Evolutionary conservation across 2,888 invertebrate genomes (phyloP), one percentile per base, ranked within the genome.

Genomic region (Buathra laborator): DNA sequence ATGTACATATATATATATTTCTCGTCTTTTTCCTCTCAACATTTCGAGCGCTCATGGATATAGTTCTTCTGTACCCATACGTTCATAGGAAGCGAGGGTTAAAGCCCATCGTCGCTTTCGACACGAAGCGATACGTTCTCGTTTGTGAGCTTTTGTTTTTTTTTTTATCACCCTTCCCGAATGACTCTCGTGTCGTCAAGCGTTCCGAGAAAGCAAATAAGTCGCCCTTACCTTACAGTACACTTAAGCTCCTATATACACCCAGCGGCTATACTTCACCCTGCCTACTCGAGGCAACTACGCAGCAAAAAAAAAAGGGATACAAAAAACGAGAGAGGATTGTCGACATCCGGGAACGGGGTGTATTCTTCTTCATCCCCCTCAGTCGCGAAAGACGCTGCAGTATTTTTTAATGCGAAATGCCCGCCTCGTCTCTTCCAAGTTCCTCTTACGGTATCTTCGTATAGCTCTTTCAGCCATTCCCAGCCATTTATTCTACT

Each of bases 401-500:
- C 64, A 72, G 29, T 72, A 56, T 77, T 77, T 80, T 79, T 72
- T 77, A 53, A 71, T 59, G 76, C 51, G 66, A 66, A 76, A 19
- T 37, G 37, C n/a, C 66, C 64, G 51, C 9, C 43, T 53, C 19
- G 24, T 9, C 76, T 46, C 59, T 32, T 16, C n/a, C 46, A n/a
- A 19, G 16, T 59, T 48, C 29, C 29, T 7, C 75, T 71, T 29
- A n/a, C 43, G 43, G 16, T 9, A 37, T 7, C 19, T 43, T 29
- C 53, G 16, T 19, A 12, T 56, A 43, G 71, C 51, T 66, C 62
- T 70, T 48, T 43, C 48, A 62, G 51, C 82, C 56, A 72, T 59
- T 82, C 14, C 9, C 53, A 80, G 66, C 66, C 82, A 77, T 77
- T 82, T 76, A 77, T 82, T 77, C 64, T 64, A 59, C 66, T 76